phyloP scores from a whole-genome alignment of 2,797 vertebrate species.

The Gymnoscopelus microlampas region DNA sequence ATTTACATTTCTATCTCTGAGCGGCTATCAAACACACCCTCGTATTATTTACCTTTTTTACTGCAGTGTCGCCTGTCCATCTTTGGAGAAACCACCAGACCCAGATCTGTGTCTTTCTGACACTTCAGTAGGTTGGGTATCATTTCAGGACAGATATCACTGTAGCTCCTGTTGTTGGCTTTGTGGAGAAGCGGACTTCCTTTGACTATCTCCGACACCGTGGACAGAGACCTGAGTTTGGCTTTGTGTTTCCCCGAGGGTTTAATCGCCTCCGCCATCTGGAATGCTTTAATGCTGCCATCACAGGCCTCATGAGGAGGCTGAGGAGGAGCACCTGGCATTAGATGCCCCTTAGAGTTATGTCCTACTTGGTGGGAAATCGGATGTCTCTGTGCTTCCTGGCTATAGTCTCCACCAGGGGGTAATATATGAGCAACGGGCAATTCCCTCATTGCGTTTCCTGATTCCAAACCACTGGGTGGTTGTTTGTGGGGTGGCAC shows the following conservation, averaged over 20 bases:
- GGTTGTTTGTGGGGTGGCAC: slow-evolving; percentile 37
- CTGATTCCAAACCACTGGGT: slow-evolving; percentile 35
- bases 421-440: slow-evolving; percentile 52
- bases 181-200: slow-evolving; percentile 74
- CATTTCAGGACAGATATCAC: slow-evolving; percentile 80
- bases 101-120: slow-evolving; percentile 61
- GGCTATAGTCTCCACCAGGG: slow-evolving; percentile 60
- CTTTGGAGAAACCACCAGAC: slow-evolving; percentile 65
- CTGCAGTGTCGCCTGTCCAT: slow-evolving; percentile 61
- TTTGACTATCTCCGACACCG: slow-evolving; percentile 74
- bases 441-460: slow-evolving; percentile 57
- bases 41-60: slow-evolving; percentile 74
- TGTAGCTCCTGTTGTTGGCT: slow-evolving; percentile 76
- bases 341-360: slow-evolving; percentile 11
- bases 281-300: slow-evolving; percentile 27
- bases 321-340: slow-evolving; percentile 12
- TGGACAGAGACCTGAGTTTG: slow-evolving; percentile 77
- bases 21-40: background rate
- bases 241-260: slow-evolving; percentile 72
- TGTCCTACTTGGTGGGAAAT: slow-evolving; percentile 65
- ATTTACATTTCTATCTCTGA: background rate
- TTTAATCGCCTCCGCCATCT: slow-evolving; percentile 58
- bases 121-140: slow-evolving; percentile 70
- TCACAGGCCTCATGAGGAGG: slow-evolving; percentile 6
- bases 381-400: slow-evolving; percentile 64